Evolutionary conservation across 2,113 vertebrate species (phyloP).

Genomic region (Arothron firmamentum): DNA sequence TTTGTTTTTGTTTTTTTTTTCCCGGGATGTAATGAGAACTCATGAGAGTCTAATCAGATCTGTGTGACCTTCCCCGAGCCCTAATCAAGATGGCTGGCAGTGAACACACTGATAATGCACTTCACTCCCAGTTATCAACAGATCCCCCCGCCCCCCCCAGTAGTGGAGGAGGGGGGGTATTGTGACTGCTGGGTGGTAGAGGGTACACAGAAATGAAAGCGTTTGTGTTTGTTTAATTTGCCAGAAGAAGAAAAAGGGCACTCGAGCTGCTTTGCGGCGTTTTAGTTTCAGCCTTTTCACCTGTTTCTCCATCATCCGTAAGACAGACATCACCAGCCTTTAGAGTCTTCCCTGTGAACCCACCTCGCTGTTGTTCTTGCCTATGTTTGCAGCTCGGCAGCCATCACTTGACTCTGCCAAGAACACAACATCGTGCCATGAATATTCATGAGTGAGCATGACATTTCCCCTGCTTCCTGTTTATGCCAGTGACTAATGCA

Average conservation of each 20-base stretch:
- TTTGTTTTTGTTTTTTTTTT: constrained; percentile 12
- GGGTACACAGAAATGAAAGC: constrained; percentile 39
- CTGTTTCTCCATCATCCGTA: constrained; percentile 15
- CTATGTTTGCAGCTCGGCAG: constrained; percentile 53
- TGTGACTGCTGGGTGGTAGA: constrained; percentile 3
- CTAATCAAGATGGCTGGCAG: constrained; percentile 69
- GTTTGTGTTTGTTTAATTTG: constrained; percentile 9
- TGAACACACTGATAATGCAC: constrained; percentile 73
- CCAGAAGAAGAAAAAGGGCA: not conserved
- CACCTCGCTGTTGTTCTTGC: constrained; percentile 25
- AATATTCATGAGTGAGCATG: constrained; percentile 74
- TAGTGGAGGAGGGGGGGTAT: constrained; percentile 25
- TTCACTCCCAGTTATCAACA: constrained; percentile 69
- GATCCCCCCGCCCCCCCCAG: constrained; percentile 47
- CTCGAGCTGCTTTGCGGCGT: not conserved
- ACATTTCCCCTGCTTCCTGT: constrained; percentile 71
- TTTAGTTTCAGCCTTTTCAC: constrained; percentile 2
- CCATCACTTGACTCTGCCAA: constrained; percentile 59
- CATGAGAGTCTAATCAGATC: constrained; percentile 72
- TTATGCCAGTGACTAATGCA: constrained; percentile 69
- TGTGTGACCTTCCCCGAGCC: constrained; percentile 64
- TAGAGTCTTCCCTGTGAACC: constrained; percentile 47
- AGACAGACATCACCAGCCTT: constrained; percentile 41
- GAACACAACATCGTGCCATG: constrained; percentile 63
- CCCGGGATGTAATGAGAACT: constrained; percentile 65